Base-by-base conservation (phyloP, 2,113 vertebrate genomes). In the Notothenia coriiceps region DNA sequence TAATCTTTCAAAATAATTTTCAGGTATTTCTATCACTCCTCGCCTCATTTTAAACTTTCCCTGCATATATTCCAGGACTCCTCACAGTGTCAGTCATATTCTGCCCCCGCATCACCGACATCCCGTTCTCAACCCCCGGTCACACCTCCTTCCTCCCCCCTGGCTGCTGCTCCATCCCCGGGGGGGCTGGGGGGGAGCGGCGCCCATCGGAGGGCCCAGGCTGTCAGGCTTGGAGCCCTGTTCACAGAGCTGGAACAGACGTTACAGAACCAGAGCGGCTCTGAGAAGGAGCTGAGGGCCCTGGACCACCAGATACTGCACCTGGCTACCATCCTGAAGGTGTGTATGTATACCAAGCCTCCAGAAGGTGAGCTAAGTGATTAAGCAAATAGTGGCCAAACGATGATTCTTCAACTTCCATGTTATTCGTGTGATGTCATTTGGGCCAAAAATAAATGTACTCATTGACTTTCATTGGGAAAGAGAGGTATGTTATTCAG, bases 271-370 rank as follows among this genome's bases (percentile, higher is more conserved):
- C 66, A 56, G 0, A 29, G 12, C 1, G 44, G 86, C 1, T n/a
- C 74, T 0, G 93, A 87, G 33, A 88, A 85, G 1, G 95, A 82
- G 9, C 90, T 97, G 74, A 87, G 92, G 66, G 86, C 90, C 4
- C 40, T 99, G 88, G 92, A 96, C 43, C 87, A 91, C 61, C 96
- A 96, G 82, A 70, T 96, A 8, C 91, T 93, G 0, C 91, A 94
- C 57, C 91, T 99, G 87, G 84, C 85, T 44, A 96, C 96, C 14
- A 95, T 96, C 35, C 77, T 99, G 79, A 96, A 97, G 96, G 98
- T 98, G 83, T 17, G 43, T 5, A 60, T 13, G n/a, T 51, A 20
- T 55, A 4, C n/a, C 10, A 20, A 17, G 10, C 60, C 6, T 20
- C 46, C 35, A 40, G 35, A 40, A 8, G 35, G 35, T 40, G 35